Base-by-base conservation (phyloP, 1,140 invertebrate species). In the Drosophila ogumai region DNA sequence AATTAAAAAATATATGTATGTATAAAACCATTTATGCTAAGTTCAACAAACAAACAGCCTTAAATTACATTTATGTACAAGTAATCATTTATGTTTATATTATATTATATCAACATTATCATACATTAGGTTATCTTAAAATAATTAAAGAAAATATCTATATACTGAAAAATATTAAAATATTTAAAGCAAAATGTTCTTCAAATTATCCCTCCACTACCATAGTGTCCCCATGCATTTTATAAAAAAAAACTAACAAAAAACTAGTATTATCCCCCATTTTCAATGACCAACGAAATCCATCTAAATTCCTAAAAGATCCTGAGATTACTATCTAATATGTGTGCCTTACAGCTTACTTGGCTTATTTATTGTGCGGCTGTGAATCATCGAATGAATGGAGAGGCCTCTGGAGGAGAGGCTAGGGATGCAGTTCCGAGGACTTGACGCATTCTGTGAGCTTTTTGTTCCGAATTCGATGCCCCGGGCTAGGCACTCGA, bases 401-500 rank as follows among this genome's bases (percentile, higher is more conserved):
- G 49, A 12, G 50, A 31, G 63, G 36, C 66, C 67, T 10, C 15
- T 36, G 43, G 15, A 43, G 31, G 25, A 41, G 32, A 34, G 25
- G 31, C 50, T 9, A 17, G 34, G 8, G 10, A 15, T 47, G 68
- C 41, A 38, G 59, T 25, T 36, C 36, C 44, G 31, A 63, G 32
- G 55, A 54, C 49, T 77, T 75, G 73, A 68, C 74, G 63, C 75
- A 77, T 78, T 78, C 50, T 58, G 71, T 61, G 41, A 54, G 65
- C 63, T 86, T 74, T 69, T 86, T 85, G 69, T 86, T 75, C 38
- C 65, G 46, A 52, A 57, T 72, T 71, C 59, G 49, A 67, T 59
- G 50, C 50, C 46, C 56, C 38, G n/a, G 52, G 49, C 36, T 43
- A 15, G 28, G 47, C 59, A 61, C 60, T 59, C 56, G 28, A 60